A percentile compares a stretch with the other conserved stretches of the same genome.
Conservation (phyloP, 2,113 vertebrate genomes). For the Nannobrachium achirus region DNA sequence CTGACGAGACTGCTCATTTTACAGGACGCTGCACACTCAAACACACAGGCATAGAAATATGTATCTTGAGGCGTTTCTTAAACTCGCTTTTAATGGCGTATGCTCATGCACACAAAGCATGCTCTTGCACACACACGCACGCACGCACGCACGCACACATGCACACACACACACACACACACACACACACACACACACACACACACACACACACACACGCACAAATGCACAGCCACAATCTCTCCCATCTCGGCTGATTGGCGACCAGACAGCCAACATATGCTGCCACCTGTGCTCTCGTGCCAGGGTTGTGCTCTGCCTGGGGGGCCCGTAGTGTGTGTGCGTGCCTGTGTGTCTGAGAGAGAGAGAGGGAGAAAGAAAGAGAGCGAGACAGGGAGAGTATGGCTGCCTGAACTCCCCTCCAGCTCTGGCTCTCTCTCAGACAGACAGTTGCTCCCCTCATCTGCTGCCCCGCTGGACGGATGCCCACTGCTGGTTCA, state of each 20-base stretch:
- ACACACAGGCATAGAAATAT: too few species aligned
- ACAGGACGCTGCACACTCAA: too few species aligned
- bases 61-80: too few species aligned
- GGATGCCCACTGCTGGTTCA: constrained; percentile 48
- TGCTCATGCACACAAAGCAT: not conserved
- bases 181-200: not conserved
- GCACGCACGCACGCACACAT: not conserved
- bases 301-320: constrained; percentile 27
- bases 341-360: constrained; percentile 6
- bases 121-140: not conserved
- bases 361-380: constrained; percentile 11
- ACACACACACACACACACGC: constrained; percentile 9
- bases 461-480: constrained; percentile 73
- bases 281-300: constrained; percentile 60
- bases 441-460: constrained; percentile 66
- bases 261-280: constrained; percentile 45
- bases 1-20: not conserved
- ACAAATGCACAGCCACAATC: not conserved
- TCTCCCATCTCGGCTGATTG: constrained; percentile 1
- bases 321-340: constrained; percentile 14
- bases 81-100: not conserved
- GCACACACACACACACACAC: not conserved
- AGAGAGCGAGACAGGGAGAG: constrained; percentile 31
- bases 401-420: constrained; percentile 47
- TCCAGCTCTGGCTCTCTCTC: constrained; percentile 55